Evolutionary conservation across 2,888 invertebrate genomes (phyloP).

Genomic region (Meghimatium bilineatum): DNA sequence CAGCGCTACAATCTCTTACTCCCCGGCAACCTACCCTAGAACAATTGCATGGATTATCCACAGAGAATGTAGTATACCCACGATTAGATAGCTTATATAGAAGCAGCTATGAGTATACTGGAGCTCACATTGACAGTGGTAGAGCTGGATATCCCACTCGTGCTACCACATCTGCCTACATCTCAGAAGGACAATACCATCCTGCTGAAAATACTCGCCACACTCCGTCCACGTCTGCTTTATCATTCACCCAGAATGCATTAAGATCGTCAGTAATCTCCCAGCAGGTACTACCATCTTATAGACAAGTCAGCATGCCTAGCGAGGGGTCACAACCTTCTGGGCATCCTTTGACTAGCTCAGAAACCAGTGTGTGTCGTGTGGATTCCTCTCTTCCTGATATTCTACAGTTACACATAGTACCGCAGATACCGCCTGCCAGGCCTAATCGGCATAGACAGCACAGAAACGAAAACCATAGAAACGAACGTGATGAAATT

Average conservation of each 20-base stretch:
- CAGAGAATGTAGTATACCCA: conserved; percentile 19
- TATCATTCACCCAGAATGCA: not conserved
- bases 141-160: not conserved
- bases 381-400: conserved; percentile 63
- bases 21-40: not conserved
- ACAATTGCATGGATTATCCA: not conserved
- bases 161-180: not conserved
- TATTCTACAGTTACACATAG: conserved; percentile 69
- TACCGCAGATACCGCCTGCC: conserved; percentile 58
- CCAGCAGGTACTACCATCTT: conserved; percentile 25
- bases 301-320: conserved; percentile 34
- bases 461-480: conserved; percentile 50
- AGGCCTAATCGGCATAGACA: conserved; percentile 60
- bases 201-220: not conserved
- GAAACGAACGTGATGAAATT: conserved; percentile 40
- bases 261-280: conserved; percentile 12
- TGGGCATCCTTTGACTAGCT: not conserved
- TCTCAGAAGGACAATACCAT: not conserved
- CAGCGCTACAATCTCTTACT: not conserved
- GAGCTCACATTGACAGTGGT: not conserved
- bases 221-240: not conserved
- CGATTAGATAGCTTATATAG: conserved; percentile 17
- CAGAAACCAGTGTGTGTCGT: not conserved
- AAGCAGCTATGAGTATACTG: conserved; percentile 11
- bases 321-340: not conserved